Evolutionary conservation across 2,797 vertebrate genomes (phyloP), one percentile per base, ranked within the genome.

Genomic region (Fistularia commersonii): DNA sequence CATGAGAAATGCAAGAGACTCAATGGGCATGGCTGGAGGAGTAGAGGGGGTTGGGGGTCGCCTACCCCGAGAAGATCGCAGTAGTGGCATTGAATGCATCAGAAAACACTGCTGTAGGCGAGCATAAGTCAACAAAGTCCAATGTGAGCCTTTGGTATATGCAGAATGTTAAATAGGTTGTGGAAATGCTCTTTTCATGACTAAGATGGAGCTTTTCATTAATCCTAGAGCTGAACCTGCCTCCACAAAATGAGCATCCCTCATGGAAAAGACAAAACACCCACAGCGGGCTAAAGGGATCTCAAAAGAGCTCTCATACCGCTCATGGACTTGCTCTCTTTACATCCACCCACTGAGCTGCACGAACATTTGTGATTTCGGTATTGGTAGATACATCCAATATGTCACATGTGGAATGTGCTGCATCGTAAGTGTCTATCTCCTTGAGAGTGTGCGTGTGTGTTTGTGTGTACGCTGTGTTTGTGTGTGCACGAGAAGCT

Each of bases 191-290:
- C 78, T 76, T 85, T 89, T 87, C 84, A 81, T 83, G 83, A 88
- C 80, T 77, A 87, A 88, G 87, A 90, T 80, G 83, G 74, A 87
- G 86, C 86, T 88, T 88, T 90, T 89, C 85, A 90, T 90, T 91
- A 90, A 89, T 90, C 89, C 85, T 61, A 40, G 69, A 83, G 78
- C 78, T 72, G 76, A 87, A 84, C 80, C 84, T 88, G 85, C 90
- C 89, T 86, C 86, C 80, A 72, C 86, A 88, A 85, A 87, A 86
- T 66, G 72, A 86, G 80, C 80, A 76, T 86, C 86, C 86, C 87
- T 87, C 53, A 67, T 68, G 78, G 89, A 80, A 77, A 79, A 84
- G 79, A 86, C 82, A 81, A 38, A 86, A 90, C 88, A 85, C 87
- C 88, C 87, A 89, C 87, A 67, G 82, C 51, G 79, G 74, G 80